phyloP scores from a whole-genome alignment of 1,140 invertebrate genomes.

The Drosophila sulfurigaster region DNA sequence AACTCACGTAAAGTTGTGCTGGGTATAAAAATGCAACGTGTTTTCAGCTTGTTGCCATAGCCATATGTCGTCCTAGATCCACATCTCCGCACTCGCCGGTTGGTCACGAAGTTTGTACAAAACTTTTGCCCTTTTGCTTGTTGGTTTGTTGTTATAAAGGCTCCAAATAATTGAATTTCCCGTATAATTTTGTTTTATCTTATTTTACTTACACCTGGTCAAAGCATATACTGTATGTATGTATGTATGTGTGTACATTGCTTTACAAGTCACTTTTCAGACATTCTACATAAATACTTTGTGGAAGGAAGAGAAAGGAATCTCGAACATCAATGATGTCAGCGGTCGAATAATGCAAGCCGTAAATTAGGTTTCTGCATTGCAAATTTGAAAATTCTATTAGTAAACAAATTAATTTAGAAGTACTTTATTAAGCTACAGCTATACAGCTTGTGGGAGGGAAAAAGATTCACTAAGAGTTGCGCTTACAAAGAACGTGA shows the following conservation, averaged over 20 bases:
- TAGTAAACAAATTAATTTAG: conserved; percentile 16
- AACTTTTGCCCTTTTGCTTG: conserved; percentile 65
- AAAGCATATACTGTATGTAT: not conserved
- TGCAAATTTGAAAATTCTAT: conserved; percentile 11
- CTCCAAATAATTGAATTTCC: conserved; percentile 71
- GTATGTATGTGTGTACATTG: not conserved
- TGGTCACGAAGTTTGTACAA: conserved; percentile 60
- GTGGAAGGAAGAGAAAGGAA: not conserved
- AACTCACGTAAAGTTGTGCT: not conserved
- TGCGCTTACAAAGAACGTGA: conserved; percentile 12
- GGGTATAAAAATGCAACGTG: conserved; percentile 13
- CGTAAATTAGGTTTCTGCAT: conserved; percentile 8
- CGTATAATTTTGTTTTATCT: conserved; percentile 74
- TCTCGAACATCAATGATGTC: not conserved
- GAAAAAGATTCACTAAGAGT: not conserved
- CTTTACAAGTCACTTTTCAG: conserved; percentile 9
- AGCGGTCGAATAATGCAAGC: conserved; percentile 8
- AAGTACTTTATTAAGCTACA: conserved; percentile 1
- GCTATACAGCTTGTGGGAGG: not conserved
- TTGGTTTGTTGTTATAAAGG: conserved; percentile 66
- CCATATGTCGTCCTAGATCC: conserved; percentile 10
- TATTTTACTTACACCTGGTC: conserved; percentile 60
- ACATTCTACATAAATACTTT: not conserved
- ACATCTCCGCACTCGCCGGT: conserved; percentile 17
- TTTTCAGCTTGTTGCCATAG: conserved; percentile 12